Evolutionary conservation across 2,888 invertebrate genomes (phyloP).

Genomic region (Halocaridina rubra): DNA sequence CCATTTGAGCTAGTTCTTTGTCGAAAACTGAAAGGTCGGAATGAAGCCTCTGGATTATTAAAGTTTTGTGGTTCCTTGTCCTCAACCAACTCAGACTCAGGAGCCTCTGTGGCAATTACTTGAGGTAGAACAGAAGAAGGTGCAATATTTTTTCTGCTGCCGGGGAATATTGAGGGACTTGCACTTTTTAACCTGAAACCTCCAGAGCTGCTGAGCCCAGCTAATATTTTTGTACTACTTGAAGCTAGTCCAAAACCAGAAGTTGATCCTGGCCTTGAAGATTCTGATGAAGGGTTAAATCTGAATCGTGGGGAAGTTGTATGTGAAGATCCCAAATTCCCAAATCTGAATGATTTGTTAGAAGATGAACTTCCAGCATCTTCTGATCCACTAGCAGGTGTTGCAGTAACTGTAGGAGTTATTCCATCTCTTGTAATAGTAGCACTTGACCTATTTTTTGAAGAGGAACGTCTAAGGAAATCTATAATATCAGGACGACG

Average conservation of each 20-base stretch:
- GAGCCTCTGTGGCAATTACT: slow-evolving; percentile 13
- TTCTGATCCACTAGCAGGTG: slow-evolving; percentile 21
- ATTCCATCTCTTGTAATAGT: slow-evolving; percentile 31
- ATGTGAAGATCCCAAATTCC: not conserved
- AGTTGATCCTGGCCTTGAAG: not conserved
- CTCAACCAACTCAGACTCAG: slow-evolving; percentile 9
- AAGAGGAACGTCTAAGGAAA: slow-evolving; percentile 46
- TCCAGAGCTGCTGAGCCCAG: slow-evolving; percentile 22
- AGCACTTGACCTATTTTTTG: not conserved
- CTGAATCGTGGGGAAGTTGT: slow-evolving; percentile 24
- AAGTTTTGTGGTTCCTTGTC: not conserved
- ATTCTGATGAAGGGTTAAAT: slow-evolving; percentile 23
- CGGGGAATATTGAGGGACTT: slow-evolving; percentile 39
- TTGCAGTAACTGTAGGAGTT: slow-evolving; percentile 30
- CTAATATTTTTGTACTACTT: not conserved
- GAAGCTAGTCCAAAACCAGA: slow-evolving; percentile 33
- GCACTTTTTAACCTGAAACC: slow-evolving; percentile 6
- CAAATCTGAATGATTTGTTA: slow-evolving; percentile 41
- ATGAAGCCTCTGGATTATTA: slow-evolving; percentile 27
- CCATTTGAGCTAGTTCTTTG: not conserved
- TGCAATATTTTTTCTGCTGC: not conserved
- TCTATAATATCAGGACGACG: slow-evolving; percentile 48
- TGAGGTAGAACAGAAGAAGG: slow-evolving; percentile 21
- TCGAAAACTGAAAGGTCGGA: slow-evolving; percentile 57
- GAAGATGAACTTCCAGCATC: not conserved